Evolutionary conservation across 37 sponge, comb jelly and placozoan species (phyloP).

Genomic region (Dysidea cf. avara): DNA sequence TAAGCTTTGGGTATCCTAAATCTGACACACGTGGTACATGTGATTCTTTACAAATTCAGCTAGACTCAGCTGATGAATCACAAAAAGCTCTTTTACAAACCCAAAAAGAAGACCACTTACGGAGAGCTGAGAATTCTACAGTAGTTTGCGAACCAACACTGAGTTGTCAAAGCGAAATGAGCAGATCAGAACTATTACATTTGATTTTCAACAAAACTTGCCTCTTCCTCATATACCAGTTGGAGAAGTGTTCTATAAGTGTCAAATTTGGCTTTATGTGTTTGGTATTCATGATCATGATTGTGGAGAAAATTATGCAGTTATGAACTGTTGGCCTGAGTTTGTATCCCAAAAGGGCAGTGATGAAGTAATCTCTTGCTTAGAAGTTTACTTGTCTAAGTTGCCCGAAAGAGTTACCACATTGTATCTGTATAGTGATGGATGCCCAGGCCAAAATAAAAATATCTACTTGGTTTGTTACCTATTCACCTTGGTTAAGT

Average conservation of each 20-base stretch:
- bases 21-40: slow-evolving; percentile 11
- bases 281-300: neutral
- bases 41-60: neutral
- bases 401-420: neutral
- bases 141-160: neutral
- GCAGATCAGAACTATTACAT: neutral
- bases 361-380: neutral
- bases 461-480: neutral
- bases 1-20: slow-evolving; percentile 1
- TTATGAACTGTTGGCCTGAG: slow-evolving; percentile 4
- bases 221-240: neutral
- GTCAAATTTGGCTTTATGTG: slow-evolving; percentile 1
- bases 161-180: neutral
- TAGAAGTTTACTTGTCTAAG: neutral
- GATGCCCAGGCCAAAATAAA: slow-evolving; percentile 12
- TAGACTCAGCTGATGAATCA: too few relatives aligned
- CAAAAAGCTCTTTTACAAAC: too few relatives aligned
- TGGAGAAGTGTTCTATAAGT: slow-evolving; percentile 2
- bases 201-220: neutral
- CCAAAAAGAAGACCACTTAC: too few relatives aligned
- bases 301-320: neutral
- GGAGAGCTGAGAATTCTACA: too few relatives aligned
- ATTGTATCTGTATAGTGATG: neutral
- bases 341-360: neutral
- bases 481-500: neutral